Conservation (phyloP, 2,113 vertebrate species). For the Sprattus sprattus region DNA sequence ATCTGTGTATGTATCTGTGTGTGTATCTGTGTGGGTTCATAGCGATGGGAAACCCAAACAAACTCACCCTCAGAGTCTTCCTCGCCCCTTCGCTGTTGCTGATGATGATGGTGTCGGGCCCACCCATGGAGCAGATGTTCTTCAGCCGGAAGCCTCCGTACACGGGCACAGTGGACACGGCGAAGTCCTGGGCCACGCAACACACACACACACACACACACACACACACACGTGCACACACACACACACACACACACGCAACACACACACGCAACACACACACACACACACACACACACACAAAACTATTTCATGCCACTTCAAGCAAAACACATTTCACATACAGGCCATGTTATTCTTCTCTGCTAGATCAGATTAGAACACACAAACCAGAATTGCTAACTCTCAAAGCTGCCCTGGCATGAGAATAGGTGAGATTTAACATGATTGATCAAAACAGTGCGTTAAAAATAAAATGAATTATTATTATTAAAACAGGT, state of each 20-base stretch:
- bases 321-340: background rate
- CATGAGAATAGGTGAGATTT: too few relatives aligned
- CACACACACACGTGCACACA: too few relatives aligned
- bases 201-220: conserved; percentile 18
- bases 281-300: too few relatives aligned
- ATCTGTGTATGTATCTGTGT: too few relatives aligned
- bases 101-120: conserved; percentile 82
- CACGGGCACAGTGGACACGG: conserved; percentile 84
- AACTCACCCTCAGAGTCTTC: conserved; percentile 70
- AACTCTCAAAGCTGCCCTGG: too few relatives aligned
- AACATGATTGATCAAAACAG: too few relatives aligned
- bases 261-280: too few relatives aligned
- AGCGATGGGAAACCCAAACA: background rate
- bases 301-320: background rate
- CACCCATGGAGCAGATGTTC: conserved; percentile 88
- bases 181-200: conserved; percentile 76
- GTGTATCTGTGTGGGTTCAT: background rate
- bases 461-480: too few relatives aligned
- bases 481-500: too few relatives aligned
- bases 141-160: conserved; percentile 78
- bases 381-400: too few relatives aligned
- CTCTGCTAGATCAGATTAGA: background rate
- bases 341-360: background rate
- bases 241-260: too few relatives aligned
- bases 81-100: conserved; percentile 79